phyloP scores from a whole-genome alignment of 2,888 invertebrate species.

The Amiota mariae region DNA sequence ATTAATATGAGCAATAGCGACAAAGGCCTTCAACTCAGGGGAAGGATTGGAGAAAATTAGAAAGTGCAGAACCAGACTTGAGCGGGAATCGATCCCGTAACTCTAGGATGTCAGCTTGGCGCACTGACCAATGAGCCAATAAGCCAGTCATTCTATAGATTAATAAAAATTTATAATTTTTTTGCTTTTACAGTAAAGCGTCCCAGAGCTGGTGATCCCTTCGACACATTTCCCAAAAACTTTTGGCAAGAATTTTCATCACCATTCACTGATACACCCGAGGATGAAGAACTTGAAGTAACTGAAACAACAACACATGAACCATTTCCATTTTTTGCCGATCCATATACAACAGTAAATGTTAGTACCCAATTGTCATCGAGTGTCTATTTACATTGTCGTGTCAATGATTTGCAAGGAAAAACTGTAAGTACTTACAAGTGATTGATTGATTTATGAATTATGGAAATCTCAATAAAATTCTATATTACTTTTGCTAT shows the following conservation, averaged over 20 bases:
- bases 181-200: constrained; percentile 69
- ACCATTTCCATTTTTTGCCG: constrained; percentile 83
- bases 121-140: too few relatives aligned
- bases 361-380: constrained; percentile 81
- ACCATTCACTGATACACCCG: constrained; percentile 73
- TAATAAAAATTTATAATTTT: too few relatives aligned
- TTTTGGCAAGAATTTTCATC: constrained; percentile 74
- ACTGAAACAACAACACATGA: constrained; percentile 77
- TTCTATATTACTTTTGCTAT: background rate
- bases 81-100: too few relatives aligned
- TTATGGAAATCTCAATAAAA: background rate
- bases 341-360: constrained; percentile 77
- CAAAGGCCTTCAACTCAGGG: too few relatives aligned
- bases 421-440: constrained; percentile 76
- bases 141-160: too few relatives aligned
- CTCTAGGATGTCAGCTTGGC: too few relatives aligned
- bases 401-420: constrained; percentile 81
- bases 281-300: constrained; percentile 71
- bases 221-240: constrained; percentile 73
- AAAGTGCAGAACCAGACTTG: too few relatives aligned
- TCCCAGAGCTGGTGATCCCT: constrained; percentile 73
- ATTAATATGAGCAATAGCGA: too few relatives aligned
- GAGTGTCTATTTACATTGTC: constrained; percentile 79
- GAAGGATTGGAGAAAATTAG: too few relatives aligned
- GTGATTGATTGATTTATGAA: background rate